Conservation (phyloP, 1,140 invertebrate species). For the Glomeris maerens region DNA sequence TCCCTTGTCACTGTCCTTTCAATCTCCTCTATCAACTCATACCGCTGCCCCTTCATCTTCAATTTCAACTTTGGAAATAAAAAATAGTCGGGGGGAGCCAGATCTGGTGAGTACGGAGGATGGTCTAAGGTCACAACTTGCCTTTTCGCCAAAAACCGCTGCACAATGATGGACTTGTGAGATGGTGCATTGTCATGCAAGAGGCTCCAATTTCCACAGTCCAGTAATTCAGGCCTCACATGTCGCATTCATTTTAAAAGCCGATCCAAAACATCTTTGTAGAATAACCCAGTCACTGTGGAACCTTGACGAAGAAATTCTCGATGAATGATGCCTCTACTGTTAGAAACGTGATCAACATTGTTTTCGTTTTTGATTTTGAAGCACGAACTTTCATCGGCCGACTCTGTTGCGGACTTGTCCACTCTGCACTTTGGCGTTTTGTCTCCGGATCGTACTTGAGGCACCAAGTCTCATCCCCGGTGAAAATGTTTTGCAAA, state of each 20-base stretch:
- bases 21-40: neutral
- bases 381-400: constrained; percentile 21
- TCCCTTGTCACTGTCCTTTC: neutral
- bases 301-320: constrained; percentile 22
- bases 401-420: constrained; percentile 9
- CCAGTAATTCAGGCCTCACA: neutral
- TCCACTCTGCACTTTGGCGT: constrained; percentile 19
- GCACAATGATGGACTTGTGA: neutral
- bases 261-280: neutral
- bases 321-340: constrained; percentile 20
- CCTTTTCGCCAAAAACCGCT: neutral
- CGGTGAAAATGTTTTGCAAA: neutral
- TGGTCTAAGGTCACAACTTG: neutral
- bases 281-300: constrained; percentile 14
- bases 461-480: constrained; percentile 1
- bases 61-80: neutral
- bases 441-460: constrained; percentile 19
- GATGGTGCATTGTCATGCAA: constrained; percentile 3
- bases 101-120: neutral
- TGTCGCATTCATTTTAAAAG: neutral
- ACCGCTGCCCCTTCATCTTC: neutral
- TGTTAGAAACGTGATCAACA: constrained; percentile 25
- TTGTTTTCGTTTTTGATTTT: constrained; percentile 23
- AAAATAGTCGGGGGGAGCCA: neutral
- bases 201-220: neutral